These are phyloP conservation scores for Acanthiza pusilla DNA, from an alignment of 2,797 vertebrate genomes.

Conservation along the genomic window DNA sequence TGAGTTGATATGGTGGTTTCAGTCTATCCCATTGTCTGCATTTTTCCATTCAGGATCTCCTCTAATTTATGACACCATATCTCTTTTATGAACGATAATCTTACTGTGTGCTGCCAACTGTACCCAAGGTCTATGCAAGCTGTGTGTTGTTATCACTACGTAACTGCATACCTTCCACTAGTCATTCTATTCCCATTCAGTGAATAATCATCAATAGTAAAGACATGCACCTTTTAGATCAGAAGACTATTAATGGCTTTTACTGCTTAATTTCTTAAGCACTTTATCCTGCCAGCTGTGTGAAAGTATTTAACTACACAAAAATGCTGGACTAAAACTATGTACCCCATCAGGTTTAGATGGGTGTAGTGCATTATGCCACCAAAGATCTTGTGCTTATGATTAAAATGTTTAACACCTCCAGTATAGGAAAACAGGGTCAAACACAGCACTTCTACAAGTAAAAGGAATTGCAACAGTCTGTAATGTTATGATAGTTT, in stretches of 20 bases:
- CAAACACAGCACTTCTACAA: neutral
- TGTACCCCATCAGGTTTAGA: neutral
- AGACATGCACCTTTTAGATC: neutral
- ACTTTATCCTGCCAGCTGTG: neutral
- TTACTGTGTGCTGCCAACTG: neutral
- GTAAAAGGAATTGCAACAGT: neutral
- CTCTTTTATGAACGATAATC: neutral
- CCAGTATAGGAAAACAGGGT: neutral
- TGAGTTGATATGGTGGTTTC: neutral
- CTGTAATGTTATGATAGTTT: neutral
- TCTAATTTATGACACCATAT: neutral
- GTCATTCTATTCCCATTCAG: neutral
- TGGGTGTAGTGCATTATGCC: neutral
- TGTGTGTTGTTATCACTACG: neutral
- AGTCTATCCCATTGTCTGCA: neutral
- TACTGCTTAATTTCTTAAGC: neutral
- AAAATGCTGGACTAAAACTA: neutral
- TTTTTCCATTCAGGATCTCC: conserved; percentile 1
- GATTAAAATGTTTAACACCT: neutral
- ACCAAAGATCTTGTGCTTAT: neutral
- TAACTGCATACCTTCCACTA: neutral
- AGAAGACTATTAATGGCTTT: neutral
- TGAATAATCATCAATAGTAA: neutral
- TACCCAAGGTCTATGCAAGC: neutral
- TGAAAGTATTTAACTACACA: neutral